phyloP scores from a whole-genome alignment of 2,888 invertebrate genomes.

The Diploptera punctata region DNA sequence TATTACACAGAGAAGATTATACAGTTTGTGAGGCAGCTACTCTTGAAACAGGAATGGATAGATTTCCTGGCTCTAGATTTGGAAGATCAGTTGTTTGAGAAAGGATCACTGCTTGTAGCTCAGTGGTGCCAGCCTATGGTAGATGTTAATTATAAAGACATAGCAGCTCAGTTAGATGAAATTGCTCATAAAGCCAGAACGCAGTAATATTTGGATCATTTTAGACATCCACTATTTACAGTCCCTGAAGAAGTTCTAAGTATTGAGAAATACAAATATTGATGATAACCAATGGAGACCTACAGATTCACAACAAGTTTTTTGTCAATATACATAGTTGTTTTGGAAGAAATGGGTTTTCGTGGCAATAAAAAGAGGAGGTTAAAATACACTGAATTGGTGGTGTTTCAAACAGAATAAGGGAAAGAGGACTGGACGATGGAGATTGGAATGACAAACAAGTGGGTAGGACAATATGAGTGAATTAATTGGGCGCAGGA shows the following conservation, averaged over 20 bases:
- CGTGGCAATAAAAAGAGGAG: conserved; percentile 59
- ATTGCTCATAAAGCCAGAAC: conserved; percentile 53
- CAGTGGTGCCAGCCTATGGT: conserved; percentile 68
- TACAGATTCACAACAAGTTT: conserved; percentile 55
- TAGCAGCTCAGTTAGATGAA: conserved; percentile 54
- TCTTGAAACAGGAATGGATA: conserved; percentile 58
- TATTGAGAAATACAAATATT: conserved; percentile 53
- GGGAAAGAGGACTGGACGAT: no score
- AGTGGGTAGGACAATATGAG: no score
- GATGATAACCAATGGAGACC: conserved; percentile 57
- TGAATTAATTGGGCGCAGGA: no score
- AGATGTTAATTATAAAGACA: conserved; percentile 53
- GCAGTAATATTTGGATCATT: conserved; percentile 50
- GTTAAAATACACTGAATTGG: no score
- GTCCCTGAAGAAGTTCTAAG: conserved; percentile 51
- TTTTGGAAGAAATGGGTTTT: conserved; percentile 61
- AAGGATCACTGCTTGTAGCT: conserved; percentile 64
- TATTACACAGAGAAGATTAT: conserved; percentile 65
- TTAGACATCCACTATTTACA: conserved; percentile 56
- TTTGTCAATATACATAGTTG: conserved; percentile 59
- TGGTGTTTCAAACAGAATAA: no score
- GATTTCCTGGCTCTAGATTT: conserved; percentile 56
- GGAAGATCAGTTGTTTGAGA: conserved; percentile 60
- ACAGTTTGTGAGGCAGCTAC: conserved; percentile 58
- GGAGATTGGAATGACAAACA: no score